Percentiles rank a stretch among this genome's conserved stretches.
Evolutionary conservation across 2,888 invertebrate species (phyloP).

Genomic region (Ectobius pallidus): DNA sequence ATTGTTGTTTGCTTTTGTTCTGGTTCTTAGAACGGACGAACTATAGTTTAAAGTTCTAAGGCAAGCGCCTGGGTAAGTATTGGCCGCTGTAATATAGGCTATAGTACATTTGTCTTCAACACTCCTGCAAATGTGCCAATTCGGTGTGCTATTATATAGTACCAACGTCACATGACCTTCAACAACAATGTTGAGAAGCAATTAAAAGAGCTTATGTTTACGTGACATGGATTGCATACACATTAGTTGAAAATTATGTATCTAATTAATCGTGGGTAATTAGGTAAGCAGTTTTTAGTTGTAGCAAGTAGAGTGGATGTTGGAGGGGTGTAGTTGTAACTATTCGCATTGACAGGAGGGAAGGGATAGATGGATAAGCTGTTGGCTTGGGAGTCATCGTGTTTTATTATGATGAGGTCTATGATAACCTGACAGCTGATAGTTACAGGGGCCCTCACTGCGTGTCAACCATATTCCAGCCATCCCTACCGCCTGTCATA

Average conservation of each 20-base stretch:
- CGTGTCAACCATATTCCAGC: constrained; percentile 36
- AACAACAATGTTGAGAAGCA: too few species aligned
- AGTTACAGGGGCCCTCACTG: constrained; percentile 33
- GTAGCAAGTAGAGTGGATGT: neutral
- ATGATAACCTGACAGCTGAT: constrained; percentile 44
- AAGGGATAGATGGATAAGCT: constrained; percentile 36
- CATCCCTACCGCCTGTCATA: constrained; percentile 29
- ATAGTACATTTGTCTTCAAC: too few species aligned
- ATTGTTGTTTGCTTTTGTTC: too few species aligned
- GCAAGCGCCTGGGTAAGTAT: too few species aligned
- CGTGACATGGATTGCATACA: neutral
- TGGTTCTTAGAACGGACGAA: too few species aligned
- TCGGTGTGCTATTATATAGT: too few species aligned
- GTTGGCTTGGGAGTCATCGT: constrained; percentile 33
- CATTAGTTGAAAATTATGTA: constrained; percentile 10
- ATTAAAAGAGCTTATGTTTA: too few species aligned
- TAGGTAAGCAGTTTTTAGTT: neutral
- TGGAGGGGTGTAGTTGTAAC: neutral
- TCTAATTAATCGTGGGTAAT: neutral
- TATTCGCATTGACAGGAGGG: constrained; percentile 23
- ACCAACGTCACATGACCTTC: too few species aligned
- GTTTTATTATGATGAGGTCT: constrained; percentile 42
- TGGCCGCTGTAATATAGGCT: too few species aligned
- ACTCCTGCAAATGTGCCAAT: too few species aligned
- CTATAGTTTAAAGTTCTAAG: too few species aligned